Evolutionary conservation across 2,888 invertebrate genomes (phyloP), one percentile per base, ranked within the genome.

Genomic region (Odontocolon sp.): DNA sequence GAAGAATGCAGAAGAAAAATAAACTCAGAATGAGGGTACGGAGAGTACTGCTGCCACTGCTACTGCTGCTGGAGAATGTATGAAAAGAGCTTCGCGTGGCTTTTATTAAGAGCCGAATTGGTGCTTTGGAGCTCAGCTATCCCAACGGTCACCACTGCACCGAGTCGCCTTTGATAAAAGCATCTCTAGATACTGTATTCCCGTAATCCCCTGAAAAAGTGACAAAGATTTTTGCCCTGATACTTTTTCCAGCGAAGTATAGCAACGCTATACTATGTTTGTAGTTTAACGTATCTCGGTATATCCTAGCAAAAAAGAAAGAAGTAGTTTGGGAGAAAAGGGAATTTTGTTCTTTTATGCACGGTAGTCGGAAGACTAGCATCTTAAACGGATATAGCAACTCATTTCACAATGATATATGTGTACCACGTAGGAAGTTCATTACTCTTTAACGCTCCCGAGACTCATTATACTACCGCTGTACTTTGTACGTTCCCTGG

Each of bases 401-500:
- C 56, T 63, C 73, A 61, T 74, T 74, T 56, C 54, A 45, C 36
- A 67, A 45, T 28, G 45, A 63, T 63, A 63, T 68, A 68, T n/a
- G n/a, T n/a, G n/a, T 61, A 74, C 31, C 61, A 68, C 56, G 54
- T 54, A 56, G 61, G 45, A 54, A 68, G 67, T 74, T 74, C 67
- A 68, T 73, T 73, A 74, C 68, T 68, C 61, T 54, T 63, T 42
- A 63, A 68, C 56, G 56, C 73, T 74, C 61, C 40, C 54, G 61
- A 56, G 63, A 45, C 74, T 68, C 70, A 59, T 63, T 71, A 71
- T 63, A 63, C 42, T 40, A 28, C 45, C 33, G 3, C 42, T 23
- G 56, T 71, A 71, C 70, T 56, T 63, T 56, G 63, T 56, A 54
- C 31, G 42, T 54, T 54, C 33, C 54, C 52, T 23, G 54, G 42